These are phyloP conservation scores for Papilio polyxenes DNA, from an alignment of 1,140 invertebrate species.

Conservation along the genomic window DNA sequence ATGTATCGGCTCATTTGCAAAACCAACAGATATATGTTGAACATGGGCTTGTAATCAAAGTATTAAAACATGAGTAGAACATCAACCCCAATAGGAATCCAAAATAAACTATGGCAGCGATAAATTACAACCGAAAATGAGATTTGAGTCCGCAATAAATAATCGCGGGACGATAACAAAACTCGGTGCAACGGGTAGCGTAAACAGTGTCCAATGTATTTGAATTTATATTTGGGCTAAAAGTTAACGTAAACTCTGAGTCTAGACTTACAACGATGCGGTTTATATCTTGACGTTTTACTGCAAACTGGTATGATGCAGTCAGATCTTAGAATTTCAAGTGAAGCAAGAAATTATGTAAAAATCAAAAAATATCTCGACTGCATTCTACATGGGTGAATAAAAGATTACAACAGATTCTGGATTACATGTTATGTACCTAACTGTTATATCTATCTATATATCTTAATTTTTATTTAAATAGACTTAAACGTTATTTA, in stretches of 20 bases:
- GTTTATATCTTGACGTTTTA: conserved; percentile 15
- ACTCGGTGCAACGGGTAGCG: conserved; percentile 24
- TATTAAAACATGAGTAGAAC: neutral
- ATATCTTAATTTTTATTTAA: neutral
- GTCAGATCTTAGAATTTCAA: conserved; percentile 28
- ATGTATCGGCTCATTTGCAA: no score
- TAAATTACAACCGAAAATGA: conserved; percentile 33
- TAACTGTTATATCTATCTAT: conserved; percentile 3
- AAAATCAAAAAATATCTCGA: neutral
- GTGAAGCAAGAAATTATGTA: neutral
- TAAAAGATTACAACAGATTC: neutral
- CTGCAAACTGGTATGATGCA: conserved; percentile 37
- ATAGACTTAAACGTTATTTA: no score
- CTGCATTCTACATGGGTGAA: neutral
- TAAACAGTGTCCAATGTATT: conserved; percentile 33
- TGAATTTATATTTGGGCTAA: conserved; percentile 31
- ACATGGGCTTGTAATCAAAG: neutral
- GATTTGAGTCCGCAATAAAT: conserved; percentile 38
- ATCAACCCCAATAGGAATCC: conserved; percentile 33
- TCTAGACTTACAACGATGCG: conserved; percentile 22
- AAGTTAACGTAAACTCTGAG: neutral
- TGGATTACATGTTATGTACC: neutral
- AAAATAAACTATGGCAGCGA: conserved; percentile 26
- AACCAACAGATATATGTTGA: neutral
- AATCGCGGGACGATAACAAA: conserved; percentile 37